Evolutionary conservation across 2,888 invertebrate species (phyloP).

Genomic region (Pandemis cinnamomeana): DNA sequence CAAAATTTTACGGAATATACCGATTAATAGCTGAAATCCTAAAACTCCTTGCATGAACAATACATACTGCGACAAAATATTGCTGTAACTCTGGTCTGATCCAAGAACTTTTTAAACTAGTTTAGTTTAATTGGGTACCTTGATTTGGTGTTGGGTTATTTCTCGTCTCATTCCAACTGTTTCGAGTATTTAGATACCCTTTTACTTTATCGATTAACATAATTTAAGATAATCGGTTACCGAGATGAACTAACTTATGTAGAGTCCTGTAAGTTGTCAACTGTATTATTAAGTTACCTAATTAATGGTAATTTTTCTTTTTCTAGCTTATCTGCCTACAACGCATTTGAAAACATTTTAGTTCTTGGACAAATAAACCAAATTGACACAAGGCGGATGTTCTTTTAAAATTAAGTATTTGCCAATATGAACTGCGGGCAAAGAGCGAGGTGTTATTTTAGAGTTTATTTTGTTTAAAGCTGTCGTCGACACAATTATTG

Average conservation of each 20-base stretch:
- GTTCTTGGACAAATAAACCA: not conserved
- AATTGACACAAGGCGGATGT: constrained; percentile 44
- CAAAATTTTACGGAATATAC: not conserved
- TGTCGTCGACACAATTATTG: constrained; percentile 26
- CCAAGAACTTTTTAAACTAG: not conserved
- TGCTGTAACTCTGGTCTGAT: not conserved
- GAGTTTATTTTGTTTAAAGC: constrained; percentile 25
- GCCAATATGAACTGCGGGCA: constrained; percentile 64
- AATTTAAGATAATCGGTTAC: too few relatives aligned
- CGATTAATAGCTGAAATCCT: too few relatives aligned
- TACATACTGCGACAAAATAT: not conserved
- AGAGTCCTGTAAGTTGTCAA: too few relatives aligned
- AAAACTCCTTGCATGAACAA: not conserved
- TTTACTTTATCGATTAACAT: too few relatives aligned
- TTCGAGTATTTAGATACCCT: too few relatives aligned
- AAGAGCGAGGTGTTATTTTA: constrained; percentile 55
- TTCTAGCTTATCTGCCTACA: not conserved
- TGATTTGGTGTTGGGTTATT: not conserved
- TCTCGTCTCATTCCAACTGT: too few relatives aligned
- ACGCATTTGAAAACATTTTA: not conserved
- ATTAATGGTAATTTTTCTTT: not conserved
- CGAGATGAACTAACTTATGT: too few relatives aligned
- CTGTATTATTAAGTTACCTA: too few relatives aligned
- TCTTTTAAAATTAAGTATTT: constrained; percentile 52
- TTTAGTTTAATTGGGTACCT: not conserved